Evolutionary conservation across 2,797 vertebrate species (phyloP).

Genomic region (Anas georgica): DNA sequence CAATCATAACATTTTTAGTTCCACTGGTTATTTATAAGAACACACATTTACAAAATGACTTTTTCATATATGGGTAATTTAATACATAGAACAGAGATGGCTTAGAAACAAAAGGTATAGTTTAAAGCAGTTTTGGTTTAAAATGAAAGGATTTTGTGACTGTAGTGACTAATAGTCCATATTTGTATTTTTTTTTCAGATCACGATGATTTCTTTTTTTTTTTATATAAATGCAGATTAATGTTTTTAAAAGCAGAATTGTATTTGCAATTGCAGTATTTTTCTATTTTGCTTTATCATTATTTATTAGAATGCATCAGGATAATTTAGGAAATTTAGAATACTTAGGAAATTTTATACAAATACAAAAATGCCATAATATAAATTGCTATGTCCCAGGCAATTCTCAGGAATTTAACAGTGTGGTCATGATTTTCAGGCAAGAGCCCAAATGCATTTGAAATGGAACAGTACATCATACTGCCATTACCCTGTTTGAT

Average conservation of each 20-base stretch:
- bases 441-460: background rate
- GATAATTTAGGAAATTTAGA: background rate
- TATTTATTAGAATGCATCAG: background rate
- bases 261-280: background rate
- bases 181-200: background rate
- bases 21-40: slow-evolving; percentile 51
- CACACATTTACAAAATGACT: slow-evolving; percentile 43
- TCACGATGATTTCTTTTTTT: background rate
- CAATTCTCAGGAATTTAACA: background rate
- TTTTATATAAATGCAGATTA: background rate
- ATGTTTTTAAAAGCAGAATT: background rate
- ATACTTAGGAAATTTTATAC: background rate
- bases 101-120: background rate
- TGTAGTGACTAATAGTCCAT: background rate
- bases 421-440: background rate
- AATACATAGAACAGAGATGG: background rate
- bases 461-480: background rate
- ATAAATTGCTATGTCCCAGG: background rate
- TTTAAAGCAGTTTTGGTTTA: slow-evolving; percentile 13
- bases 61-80: slow-evolving; percentile 11
- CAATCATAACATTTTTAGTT: slow-evolving; percentile 60
- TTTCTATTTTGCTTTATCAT: background rate
- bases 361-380: background rate
- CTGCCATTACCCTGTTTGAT: background rate
- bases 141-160: slow-evolving; percentile 2